Base-by-base conservation (phyloP, 1,140 invertebrate species). In the Ectropis grisescens region DNA sequence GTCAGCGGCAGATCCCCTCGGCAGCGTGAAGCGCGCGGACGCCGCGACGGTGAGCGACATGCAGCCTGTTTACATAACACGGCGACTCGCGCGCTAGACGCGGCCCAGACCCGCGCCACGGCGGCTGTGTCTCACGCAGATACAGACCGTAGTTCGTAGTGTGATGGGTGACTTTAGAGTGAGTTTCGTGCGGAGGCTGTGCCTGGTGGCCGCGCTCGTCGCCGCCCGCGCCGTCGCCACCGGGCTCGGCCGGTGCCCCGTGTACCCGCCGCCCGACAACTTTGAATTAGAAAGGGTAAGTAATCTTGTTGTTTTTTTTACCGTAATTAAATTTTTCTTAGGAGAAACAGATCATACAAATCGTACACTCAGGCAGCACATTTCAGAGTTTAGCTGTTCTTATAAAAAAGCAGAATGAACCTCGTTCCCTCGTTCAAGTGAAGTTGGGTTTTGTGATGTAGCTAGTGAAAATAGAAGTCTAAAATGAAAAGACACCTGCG, bases 201-300 rank as follows among this genome's bases (percentile, higher is more conserved):
- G 49, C 25, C 41, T 65, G 13, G 33, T 71, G 26, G 36, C 67
- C 15, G 52, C 54, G 29, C 47, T 68, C 27, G 37, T 60, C 13
- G 14, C 58, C 9, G 47, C 37, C 27, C 31, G 35, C 22, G 65
- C 56, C 23, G 28, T 61, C 13, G 43, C 49, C 34, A 68, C 81
- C 7, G 85, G 85, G 19, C 76, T 88, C 22, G 87, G 87, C 37
- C 82, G 74, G 56, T 89, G 87, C 66, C 87, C 87, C 6, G 79
- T 84, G 33, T 85, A 86, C 53, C 80, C 80, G 40, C 81, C 84
- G 44, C 81, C 87, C 56, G 80, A 84, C 13, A 75, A 87, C 65
- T 88, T 87, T 47, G 85, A 88, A 50, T 80, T 87, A 41, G 80
- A 68, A 33, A 74, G 64, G 61, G 87, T 89, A 61, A 85, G 82